phyloP scores from a whole-genome alignment of 2,888 invertebrate species.

The Meliscaeva auricollis region DNA sequence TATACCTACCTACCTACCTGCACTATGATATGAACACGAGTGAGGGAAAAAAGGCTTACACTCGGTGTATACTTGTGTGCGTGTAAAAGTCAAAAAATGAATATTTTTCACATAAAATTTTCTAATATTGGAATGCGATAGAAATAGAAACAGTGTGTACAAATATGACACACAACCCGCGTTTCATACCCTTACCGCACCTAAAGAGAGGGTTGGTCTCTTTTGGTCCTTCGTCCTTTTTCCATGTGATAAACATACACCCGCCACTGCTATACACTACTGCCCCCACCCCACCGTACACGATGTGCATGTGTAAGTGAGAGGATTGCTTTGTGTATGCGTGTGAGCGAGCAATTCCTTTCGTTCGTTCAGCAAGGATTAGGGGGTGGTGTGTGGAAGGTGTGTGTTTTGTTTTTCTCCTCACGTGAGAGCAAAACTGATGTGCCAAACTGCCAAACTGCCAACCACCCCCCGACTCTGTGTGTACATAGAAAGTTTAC shows the following conservation, averaged over 20 bases:
- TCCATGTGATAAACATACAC: conserved; percentile 77
- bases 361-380: conserved; percentile 37
- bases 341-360: conserved; percentile 34
- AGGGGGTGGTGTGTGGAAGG: conserved; percentile 69
- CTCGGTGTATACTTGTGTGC: conserved; percentile 42
- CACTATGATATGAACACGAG: conserved; percentile 12
- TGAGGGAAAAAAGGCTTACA: conserved; percentile 51
- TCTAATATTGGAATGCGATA: conserved; percentile 76
- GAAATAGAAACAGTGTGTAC: conserved; percentile 73
- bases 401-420: conserved; percentile 75
- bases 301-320: conserved; percentile 61
- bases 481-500: conserved; percentile 75
- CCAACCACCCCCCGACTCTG: conserved; percentile 42
- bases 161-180: conserved; percentile 73
- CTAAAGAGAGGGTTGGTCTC: conserved; percentile 73
- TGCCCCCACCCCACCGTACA: conserved; percentile 27
- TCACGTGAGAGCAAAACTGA: conserved; percentile 69
- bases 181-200: conserved; percentile 42
- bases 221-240: conserved; percentile 65
- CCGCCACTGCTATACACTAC: not conserved
- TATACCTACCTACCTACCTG: conserved; percentile 7
- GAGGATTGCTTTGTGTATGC: conserved; percentile 62
- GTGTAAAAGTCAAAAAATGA: conserved; percentile 69
- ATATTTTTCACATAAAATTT: conserved; percentile 69
- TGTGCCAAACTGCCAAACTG: conserved; percentile 1